These are phyloP conservation scores for Arbacia lixula DNA, from an alignment of 53 echinoderm and acorn worm species.

Conservation along the genomic window DNA sequence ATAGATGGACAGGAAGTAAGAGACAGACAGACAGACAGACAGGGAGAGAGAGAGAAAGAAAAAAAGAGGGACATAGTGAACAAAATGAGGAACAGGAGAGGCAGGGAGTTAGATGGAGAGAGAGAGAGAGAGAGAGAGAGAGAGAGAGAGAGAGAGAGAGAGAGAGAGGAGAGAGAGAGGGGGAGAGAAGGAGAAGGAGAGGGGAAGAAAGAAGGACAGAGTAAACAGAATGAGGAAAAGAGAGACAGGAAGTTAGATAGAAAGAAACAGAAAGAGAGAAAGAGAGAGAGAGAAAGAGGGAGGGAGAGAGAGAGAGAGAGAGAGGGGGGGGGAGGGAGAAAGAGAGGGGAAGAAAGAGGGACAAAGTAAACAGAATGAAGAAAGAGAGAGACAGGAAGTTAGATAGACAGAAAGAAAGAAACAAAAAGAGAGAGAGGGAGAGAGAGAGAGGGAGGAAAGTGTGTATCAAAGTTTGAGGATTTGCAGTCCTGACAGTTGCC, in stretches of 20 bases:
- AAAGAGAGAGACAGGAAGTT: neutral
- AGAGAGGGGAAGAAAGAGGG: neutral
- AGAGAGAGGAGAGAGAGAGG: neutral
- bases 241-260: no score
- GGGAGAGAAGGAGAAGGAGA: neutral
- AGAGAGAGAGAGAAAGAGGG: neutral
- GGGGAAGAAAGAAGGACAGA: neutral
- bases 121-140: neutral
- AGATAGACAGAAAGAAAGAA: neutral
- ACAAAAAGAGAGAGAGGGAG: no score
- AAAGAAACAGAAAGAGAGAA: no score
- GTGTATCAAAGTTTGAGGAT: neutral
- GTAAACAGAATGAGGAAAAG: no score
- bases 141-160: neutral
- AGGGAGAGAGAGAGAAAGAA: no score
- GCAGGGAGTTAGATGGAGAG: neutral
- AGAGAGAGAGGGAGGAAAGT: no score
- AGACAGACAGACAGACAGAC: no score
- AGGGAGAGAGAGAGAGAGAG: neutral
- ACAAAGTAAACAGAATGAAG: neutral
- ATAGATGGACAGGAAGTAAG: no score
- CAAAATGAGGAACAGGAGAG: neutral
- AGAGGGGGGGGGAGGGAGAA: neutral
- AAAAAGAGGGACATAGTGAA: no score
- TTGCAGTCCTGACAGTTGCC: no score